Evolutionary conservation across 2,888 invertebrate genomes (phyloP).

Genomic region (Auanema freiburgensis): DNA sequence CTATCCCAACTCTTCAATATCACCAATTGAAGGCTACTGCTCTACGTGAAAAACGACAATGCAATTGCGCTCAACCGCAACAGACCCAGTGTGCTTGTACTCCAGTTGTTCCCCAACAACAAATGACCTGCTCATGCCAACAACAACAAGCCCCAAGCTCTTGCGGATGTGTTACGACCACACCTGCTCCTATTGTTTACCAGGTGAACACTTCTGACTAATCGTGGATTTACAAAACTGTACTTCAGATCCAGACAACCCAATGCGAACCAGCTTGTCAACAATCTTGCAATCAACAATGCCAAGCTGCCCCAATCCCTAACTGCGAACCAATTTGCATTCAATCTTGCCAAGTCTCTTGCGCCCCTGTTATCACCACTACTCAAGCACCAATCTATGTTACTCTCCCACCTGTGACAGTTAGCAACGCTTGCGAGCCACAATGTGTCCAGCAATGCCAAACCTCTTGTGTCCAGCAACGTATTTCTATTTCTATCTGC

Average conservation of each 20-base stretch:
- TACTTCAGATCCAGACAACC: conserved; percentile 26
- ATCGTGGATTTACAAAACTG: neutral
- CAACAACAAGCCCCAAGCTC: conserved; percentile 26
- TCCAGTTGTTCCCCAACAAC: conserved; percentile 4
- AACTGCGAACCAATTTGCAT: conserved; percentile 34
- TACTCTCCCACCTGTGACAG: neutral
- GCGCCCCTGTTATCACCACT: conserved; percentile 11
- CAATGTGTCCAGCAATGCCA: conserved; percentile 37
- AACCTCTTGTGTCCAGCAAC: conserved; percentile 25
- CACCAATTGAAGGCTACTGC: conserved; percentile 30
- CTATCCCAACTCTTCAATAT: neutral
- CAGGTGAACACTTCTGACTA: conserved; percentile 1
- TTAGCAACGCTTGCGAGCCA: conserved; percentile 26
- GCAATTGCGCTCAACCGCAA: conserved; percentile 35
- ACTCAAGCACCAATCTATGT: too few relatives aligned
- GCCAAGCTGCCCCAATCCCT: conserved; percentile 27
- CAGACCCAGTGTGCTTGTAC: conserved; percentile 32
- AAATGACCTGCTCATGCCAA: conserved; percentile 40
- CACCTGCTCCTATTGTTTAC: conserved; percentile 28
- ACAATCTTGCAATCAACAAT: conserved; percentile 33
- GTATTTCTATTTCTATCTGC: conserved; percentile 31
- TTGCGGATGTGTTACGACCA: conserved; percentile 28
- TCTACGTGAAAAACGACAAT: conserved; percentile 42
- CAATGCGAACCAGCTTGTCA: conserved; percentile 43
- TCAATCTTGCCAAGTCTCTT: conserved; percentile 29